Evolutionary conservation across 2,888 invertebrate species (phyloP).

Genomic region (Drosophila incognita): DNA sequence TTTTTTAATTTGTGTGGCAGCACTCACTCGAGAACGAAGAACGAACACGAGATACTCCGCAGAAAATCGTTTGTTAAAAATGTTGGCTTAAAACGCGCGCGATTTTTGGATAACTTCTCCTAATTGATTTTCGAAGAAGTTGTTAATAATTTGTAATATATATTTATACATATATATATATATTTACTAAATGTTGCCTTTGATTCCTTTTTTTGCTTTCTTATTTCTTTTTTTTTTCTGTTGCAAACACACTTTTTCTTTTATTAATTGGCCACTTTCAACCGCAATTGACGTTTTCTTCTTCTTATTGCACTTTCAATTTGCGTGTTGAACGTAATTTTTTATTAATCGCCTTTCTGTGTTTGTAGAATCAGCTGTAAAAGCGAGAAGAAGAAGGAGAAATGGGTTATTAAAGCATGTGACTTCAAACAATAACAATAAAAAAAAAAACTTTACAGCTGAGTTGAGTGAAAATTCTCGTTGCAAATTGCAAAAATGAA

Average conservation of each 20-base stretch:
- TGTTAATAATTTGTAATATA: slow-evolving; percentile 5
- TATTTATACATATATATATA: slow-evolving; percentile 9
- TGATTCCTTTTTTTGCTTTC: slow-evolving; percentile 28
- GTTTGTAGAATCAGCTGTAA: slow-evolving; percentile 68
- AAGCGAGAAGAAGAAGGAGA: slow-evolving; percentile 29
- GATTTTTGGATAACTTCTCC: slow-evolving; percentile 15
- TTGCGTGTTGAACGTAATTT: slow-evolving; percentile 46
- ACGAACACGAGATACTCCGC: slow-evolving; percentile 20
- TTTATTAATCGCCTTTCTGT: slow-evolving; percentile 44
- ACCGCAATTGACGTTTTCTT: slow-evolving; percentile 35
- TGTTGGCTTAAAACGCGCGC: slow-evolving; percentile 43
- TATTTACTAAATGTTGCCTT: slow-evolving; percentile 34
- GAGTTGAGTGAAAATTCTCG: slow-evolving; percentile 27
- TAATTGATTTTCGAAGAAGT: slow-evolving; percentile 15
- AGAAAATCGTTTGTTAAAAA: slow-evolving; percentile 28
- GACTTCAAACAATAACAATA: slow-evolving; percentile 20
- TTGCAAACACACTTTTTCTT: slow-evolving; percentile 53
- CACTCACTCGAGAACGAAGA: slow-evolving; percentile 5
- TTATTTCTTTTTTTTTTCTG: slow-evolving; percentile 22
- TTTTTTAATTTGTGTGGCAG: background rate
- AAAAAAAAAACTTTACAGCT: slow-evolving; percentile 14
- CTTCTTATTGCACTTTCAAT: slow-evolving; percentile 69
- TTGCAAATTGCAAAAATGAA: slow-evolving; percentile 18
- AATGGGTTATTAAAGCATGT: slow-evolving; percentile 38
- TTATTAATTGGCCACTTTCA: slow-evolving; percentile 38